Conservation (phyloP, 2,113 vertebrate species). For the Ceyx margarethae region DNA sequence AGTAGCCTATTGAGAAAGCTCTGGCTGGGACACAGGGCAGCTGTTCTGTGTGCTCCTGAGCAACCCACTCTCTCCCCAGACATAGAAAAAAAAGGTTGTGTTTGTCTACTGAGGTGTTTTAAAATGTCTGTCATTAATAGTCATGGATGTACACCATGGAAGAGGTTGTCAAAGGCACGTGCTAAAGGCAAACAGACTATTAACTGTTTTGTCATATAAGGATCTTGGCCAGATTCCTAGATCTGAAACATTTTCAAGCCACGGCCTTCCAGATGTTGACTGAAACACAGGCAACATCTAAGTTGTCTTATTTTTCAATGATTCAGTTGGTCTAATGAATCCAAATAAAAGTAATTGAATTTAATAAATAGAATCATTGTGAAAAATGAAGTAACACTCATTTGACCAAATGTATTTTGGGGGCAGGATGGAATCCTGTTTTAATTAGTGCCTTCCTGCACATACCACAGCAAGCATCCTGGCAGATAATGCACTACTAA, state of each 20-base stretch:
- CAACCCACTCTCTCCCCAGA: not conserved
- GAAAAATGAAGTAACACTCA: not conserved
- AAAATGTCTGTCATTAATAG: constrained; percentile 19
- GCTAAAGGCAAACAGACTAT: not conserved
- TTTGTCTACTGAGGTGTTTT: not conserved
- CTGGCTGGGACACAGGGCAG: not conserved
- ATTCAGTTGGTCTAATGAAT: not conserved
- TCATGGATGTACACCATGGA: not conserved
- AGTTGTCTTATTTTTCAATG: not conserved
- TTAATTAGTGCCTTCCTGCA: not conserved
- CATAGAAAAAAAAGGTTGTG: not conserved
- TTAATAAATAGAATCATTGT: not conserved
- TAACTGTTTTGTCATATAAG: not conserved
- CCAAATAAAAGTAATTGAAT: not conserved
- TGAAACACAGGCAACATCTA: not conserved
- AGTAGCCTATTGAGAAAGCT: not conserved
- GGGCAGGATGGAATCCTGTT: not conserved
- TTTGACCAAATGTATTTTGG: not conserved
- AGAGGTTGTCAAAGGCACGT: not conserved
- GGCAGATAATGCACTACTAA: not conserved
- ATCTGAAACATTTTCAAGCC: not conserved
- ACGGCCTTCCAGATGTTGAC: not conserved
- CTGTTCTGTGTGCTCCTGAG: not conserved
- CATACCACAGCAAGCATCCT: not conserved
- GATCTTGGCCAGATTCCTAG: not conserved